A percentile compares a stretch with the other conserved stretches of the same genome.
Evolutionary conservation across 2,113 vertebrate genomes (phyloP).

Genomic region (Todiramphus chloris): DNA sequence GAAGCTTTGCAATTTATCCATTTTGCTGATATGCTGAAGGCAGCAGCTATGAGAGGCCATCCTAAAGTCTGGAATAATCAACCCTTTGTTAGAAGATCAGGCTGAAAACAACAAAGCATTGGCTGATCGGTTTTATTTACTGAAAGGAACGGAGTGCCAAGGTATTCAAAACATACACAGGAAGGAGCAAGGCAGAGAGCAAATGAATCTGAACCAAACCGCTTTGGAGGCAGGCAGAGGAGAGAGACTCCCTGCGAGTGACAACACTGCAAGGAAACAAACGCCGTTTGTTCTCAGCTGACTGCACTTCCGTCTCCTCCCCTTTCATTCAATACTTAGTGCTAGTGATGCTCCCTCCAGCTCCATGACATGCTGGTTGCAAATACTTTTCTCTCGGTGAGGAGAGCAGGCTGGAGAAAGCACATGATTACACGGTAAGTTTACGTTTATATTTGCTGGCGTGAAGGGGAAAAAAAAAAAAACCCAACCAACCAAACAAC

Average conservation of each 20-base stretch:
- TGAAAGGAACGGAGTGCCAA: neutral
- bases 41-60: neutral
- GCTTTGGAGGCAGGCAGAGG: neutral
- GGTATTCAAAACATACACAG: neutral
- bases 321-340: neutral
- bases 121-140: neutral
- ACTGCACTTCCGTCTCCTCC: constrained; percentile 30
- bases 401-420: neutral
- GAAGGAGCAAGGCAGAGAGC: neutral
- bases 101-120: neutral
- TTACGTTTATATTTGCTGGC: neutral
- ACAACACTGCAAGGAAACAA: neutral
- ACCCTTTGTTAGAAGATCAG: neutral
- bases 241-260: neutral
- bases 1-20: neutral
- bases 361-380: neutral
- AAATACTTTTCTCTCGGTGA: neutral
- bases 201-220: neutral
- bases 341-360: neutral
- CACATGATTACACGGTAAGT: neutral
- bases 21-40: neutral
- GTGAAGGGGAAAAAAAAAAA: neutral
- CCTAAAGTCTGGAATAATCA: neutral
- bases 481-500: neutral
- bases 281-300: neutral